Percentiles rank a stretch among this genome's conserved stretches.
Conservation (phyloP, 2,888 invertebrate genomes). For the Andrena trimmerana region DNA sequence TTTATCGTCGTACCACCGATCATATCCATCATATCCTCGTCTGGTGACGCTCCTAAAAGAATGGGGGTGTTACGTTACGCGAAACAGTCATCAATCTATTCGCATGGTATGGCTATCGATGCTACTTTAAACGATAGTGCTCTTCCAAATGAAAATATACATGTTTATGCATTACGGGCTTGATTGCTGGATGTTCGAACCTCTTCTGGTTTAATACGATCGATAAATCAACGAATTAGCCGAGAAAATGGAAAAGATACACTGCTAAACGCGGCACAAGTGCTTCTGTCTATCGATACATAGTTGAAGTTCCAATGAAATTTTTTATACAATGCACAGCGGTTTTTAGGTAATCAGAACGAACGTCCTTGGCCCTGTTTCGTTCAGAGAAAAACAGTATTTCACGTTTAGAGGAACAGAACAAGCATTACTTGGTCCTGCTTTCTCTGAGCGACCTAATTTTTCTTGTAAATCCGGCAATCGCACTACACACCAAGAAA, state of each 20-base stretch:
- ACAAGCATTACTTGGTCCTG: conserved; percentile 5
- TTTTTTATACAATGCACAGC: neutral
- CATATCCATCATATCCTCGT: conserved; percentile 87
- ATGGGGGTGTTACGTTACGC: conserved; percentile 64
- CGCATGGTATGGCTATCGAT: conserved; percentile 4
- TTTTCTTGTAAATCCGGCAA: conserved; percentile 68
- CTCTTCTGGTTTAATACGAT: neutral
- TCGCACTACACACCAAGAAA: conserved; percentile 74
- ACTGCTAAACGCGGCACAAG: neutral
- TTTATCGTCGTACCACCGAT: conserved; percentile 86
- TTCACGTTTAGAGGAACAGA: neutral
- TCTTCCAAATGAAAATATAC: conserved; percentile 28
- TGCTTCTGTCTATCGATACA: neutral
- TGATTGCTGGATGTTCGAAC: conserved; percentile 59
- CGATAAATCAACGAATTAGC: neutral
- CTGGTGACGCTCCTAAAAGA: conserved; percentile 78
- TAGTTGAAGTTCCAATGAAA: neutral
- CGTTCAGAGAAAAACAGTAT: conserved; percentile 38
- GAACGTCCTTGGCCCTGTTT: conserved; percentile 33
- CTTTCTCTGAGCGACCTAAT: conserved; percentile 54
- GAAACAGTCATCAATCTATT: conserved; percentile 27
- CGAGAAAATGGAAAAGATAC: neutral
- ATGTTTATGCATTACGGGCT: conserved; percentile 24
- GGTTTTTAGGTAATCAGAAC: conserved; percentile 5
- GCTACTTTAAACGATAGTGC: conserved; percentile 33